Base-by-base conservation (phyloP, 2,888 invertebrate species). In the Piscicola geometra region DNA sequence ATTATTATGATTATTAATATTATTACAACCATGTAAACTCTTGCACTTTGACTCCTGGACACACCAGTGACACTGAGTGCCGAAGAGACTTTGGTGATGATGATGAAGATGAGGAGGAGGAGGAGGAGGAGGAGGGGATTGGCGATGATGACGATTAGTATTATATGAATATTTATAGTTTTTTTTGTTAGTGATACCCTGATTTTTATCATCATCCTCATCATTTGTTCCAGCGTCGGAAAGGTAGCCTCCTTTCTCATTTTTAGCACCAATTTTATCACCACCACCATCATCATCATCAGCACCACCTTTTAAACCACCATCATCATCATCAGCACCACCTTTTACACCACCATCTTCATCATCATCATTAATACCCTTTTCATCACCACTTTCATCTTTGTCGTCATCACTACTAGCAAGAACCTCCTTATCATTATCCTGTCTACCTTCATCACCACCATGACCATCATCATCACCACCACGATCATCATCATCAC, bases 11-110 rank as follows among this genome's bases (percentile, higher is more conserved):
- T n/a, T n/a, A n/a, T n/a, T n/a, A n/a, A n/a, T n/a, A n/a, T n/a
- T n/a, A n/a, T n/a, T n/a, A n/a, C n/a, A n/a, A 88, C 91, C 92
- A 82, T 92, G 91, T 82, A 91, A 91, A 81, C 92, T 91, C 84
- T 94, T 93, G 83, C 95, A 95, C 64, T 91, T 88, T 0, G 93
- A 93, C 83, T 93, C 93, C 83, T 94, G 93, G 0, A 95, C 94
- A 84, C 94, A 95, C 94, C 95, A 95, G 64, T 81, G 81, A 78
- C 85, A 85, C 86, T 80, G 88, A 90, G 32, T 91, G 91, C 81
- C 93, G 92, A 71, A 72, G 68, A 69, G 72, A 56, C n/a, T 56
- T 5, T 25, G 9, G 41, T 41, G 5, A 41, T 41, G 5, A 41
- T 41, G 15, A 41, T 15, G 41, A 41, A 5, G 41, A 41, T 41